Evolutionary conservation across 2,888 invertebrate species (phyloP).

Genomic region (Patella pellucida): DNA sequence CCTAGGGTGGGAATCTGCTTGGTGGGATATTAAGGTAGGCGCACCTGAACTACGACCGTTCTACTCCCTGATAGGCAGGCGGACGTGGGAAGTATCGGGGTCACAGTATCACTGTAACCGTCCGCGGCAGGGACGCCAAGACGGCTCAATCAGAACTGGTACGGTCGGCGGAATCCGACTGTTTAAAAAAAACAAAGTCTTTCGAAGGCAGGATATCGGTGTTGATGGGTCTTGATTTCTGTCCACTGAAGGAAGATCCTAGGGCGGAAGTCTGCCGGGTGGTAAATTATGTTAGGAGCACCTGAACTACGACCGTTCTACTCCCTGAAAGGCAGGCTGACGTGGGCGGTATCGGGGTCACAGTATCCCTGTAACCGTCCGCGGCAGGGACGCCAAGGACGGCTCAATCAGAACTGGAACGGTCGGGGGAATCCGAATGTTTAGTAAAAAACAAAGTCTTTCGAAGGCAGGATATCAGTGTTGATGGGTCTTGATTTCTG

Average conservation of each 20-base stretch:
- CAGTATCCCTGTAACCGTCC: slow-evolving; percentile 18
- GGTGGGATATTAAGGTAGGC: slow-evolving; percentile 63
- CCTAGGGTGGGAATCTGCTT: slow-evolving; percentile 14
- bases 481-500: slow-evolving; percentile 78
- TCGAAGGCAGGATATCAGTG: slow-evolving; percentile 75
- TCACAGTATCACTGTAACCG: slow-evolving; percentile 22
- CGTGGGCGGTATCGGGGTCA: slow-evolving; percentile 30
- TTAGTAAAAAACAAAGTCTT: slow-evolving; percentile 78
- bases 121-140: slow-evolving; percentile 41
- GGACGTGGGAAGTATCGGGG: slow-evolving; percentile 29
- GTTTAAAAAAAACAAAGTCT: slow-evolving; percentile 78
- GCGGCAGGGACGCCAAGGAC: slow-evolving; percentile 58
- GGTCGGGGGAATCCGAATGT: slow-evolving; percentile 79
- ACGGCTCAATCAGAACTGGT: slow-evolving; percentile 77
- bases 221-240: slow-evolving; percentile 77
- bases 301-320: no score
- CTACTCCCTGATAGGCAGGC: neutral
- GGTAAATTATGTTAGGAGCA: slow-evolving; percentile 62
- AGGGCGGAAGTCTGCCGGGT: slow-evolving; percentile 18
- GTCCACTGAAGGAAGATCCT: no score
- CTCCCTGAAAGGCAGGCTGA: neutral
- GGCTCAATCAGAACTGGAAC: slow-evolving; percentile 77
- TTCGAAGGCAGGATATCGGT: slow-evolving; percentile 75
- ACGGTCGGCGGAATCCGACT: slow-evolving; percentile 79
- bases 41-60: no score